A percentile compares a stretch with the other conserved stretches of the same genome.
These are phyloP conservation scores for Ophion ventricosus DNA, from an alignment of 2,888 invertebrate genomes.

Conservation along the genomic window DNA sequence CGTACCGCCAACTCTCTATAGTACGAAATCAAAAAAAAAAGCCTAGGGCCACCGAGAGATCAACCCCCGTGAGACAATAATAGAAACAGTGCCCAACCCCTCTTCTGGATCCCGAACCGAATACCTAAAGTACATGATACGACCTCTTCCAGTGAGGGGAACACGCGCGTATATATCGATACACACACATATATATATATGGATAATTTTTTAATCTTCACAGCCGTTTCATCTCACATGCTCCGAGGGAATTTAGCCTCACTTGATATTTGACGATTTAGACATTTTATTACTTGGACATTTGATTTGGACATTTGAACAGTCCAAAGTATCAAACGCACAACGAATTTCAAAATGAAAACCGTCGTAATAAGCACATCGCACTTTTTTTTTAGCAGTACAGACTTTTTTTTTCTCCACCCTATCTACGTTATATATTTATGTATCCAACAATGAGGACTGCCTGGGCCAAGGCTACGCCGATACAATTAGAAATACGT, in stretches of 20 bases:
- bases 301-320: no score
- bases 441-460: conserved; percentile 54
- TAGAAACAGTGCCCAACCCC: conserved; percentile 80
- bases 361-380: no score
- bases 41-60: conserved; percentile 60
- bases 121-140: conserved; percentile 78
- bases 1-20: conserved; percentile 12
- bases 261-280: no score
- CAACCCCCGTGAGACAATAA: conserved; percentile 81
- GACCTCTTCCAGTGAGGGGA: conserved; percentile 20
- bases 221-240: no score
- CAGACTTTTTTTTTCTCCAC: no score
- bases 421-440: conserved; percentile 27
- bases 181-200: not conserved
- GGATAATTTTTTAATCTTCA: not conserved
- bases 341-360: no score
- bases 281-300: no score
- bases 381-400: no score
- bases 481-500: conserved; percentile 82
- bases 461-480: conserved; percentile 40
- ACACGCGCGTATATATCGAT: conserved; percentile 12
- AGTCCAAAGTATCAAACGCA: no score
- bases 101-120: conserved; percentile 70
- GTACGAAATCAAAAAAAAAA: conserved; percentile 51
- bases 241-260: no score